Base-by-base conservation (phyloP, 2,888 invertebrate species). In the Eupithecia dodoneata region DNA sequence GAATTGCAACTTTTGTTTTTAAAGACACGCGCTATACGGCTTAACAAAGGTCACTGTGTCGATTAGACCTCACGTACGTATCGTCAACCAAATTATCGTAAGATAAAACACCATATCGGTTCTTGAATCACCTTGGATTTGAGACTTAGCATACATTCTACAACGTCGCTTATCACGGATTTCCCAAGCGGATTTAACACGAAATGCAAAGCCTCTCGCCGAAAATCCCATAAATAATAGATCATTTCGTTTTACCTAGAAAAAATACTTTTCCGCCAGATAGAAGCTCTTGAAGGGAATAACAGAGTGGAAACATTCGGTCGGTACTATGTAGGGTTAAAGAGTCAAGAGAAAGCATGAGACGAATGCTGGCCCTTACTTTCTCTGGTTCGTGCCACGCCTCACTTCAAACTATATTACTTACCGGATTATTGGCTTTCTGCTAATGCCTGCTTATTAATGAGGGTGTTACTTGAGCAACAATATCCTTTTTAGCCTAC, bases 1-100 rank as follows among this genome's bases (percentile, higher is more conserved):
- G 94, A 91, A 89, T 86, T 80, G 89, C 91, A 85, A 94, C 94
- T 94, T 93, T 94, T 94, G 90, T 91, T 94, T 93, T 93, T 88
- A 88, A 89, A 83, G 87, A 84, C 87, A 88, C 86, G 87, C 44
- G 45, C 4, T 83, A 87, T 87, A 82, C 80, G 76, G 76, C 81
- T 82, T 82, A 83, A 85, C 82, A 86, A 88, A 88, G 86, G 86
- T 88, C 84, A 87, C 83, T 85, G 82, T 84, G 84, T 80, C 82
- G 81, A 81, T 81, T 81, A 81, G 74, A 80, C 71, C 45, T 79
- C 71, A 30, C 30, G 4, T 47, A 45, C 30, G 4, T 70, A 47
- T 49, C 30, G 15, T 47, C 12, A 70, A 10, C 47, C 18, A 1
- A 69, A 69, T 9, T 12, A 69, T 49, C 47, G 15, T 42, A 42